Base-by-base conservation (phyloP, 2,113 vertebrate genomes). In the Microcebus tavaratra region DNA sequence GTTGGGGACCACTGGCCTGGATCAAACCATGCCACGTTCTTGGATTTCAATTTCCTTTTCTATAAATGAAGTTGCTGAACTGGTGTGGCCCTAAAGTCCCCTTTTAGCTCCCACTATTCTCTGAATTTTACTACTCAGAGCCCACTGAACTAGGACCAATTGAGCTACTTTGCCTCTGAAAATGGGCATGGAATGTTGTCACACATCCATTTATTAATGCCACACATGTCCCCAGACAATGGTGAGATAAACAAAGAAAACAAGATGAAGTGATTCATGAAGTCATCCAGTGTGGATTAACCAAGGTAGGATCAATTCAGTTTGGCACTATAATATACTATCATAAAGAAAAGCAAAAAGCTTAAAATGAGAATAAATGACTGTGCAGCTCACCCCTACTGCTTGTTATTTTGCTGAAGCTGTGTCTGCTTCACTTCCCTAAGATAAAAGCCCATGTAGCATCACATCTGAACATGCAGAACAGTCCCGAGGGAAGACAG, bases 381-480 rank as follows among this genome's bases (percentile, higher is more conserved):
- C 59, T 75, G 85, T 34, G 27, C 67, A 80, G 42, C 55, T 73
- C 78, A 31, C 79, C 39, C 42, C 36, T 34, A 11, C 72, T 39
- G 23, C 23, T 82, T 20, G 78, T 87, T 29, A 57, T 48, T 67
- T 96, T 50, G 25, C 17, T 82, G 36, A 39, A 61, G 67, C 50
- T 48, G 29, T 79, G 57, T 95, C 82, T 88, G 12, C 45, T 91
- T 65, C 29, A 17, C 15, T 76, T 59, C 53, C 61, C 94, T 90
- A 92, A 96, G 93, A 88, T 94, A 84, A 91, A 90, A 96, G 36
- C 70, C 42, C 31, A 68, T 13, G 17, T 57, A 84, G 87, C 63
- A 23, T 80, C 39, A 63, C 72, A 8, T 84, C 78, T 73, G 72
- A 79, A 68, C 53, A 75, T 8, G 45, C 45, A 65, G 34, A 63